A percentile compares a stretch with the other conserved stretches of the same genome.
Evolutionary conservation across 2,888 invertebrate species (phyloP).

Genomic region (Podabrus alpinus): DNA sequence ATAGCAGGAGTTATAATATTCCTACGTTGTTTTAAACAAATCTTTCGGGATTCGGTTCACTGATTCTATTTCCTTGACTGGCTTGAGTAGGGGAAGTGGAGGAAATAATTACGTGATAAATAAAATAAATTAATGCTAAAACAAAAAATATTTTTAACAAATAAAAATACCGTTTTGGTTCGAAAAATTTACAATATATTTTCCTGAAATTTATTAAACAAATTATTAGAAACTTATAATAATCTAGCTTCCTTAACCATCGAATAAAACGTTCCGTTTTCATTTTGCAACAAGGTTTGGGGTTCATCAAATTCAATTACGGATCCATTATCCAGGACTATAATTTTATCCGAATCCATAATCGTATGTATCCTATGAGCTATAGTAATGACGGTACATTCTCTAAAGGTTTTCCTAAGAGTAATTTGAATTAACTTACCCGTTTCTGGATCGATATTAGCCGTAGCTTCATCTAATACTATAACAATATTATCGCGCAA

Average conservation of each 20-base stretch:
- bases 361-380: conserved; percentile 82
- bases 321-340: conserved; percentile 78
- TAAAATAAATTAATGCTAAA: no score
- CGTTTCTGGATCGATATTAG: conserved; percentile 76
- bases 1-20: no score
- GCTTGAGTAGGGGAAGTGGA: no score
- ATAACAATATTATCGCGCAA: conserved; percentile 50
- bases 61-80: no score
- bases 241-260: conserved; percentile 73
- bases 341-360: conserved; percentile 78
- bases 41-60: no score
- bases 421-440: conserved; percentile 76
- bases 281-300: conserved; percentile 63
- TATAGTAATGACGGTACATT: conserved; percentile 79
- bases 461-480: conserved; percentile 70
- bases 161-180: no score
- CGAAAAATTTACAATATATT: no score
- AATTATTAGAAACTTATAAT: no score
- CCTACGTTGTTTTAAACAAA: no score
- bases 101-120: no score
- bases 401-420: conserved; percentile 70
- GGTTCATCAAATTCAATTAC: conserved; percentile 78
- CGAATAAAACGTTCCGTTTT: conserved; percentile 64
- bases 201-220: no score
- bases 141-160: no score